Evolutionary conservation across 2,888 invertebrate genomes (phyloP), one percentile per base, ranked within the genome.

Genomic region (Leptopilina syphax): DNA sequence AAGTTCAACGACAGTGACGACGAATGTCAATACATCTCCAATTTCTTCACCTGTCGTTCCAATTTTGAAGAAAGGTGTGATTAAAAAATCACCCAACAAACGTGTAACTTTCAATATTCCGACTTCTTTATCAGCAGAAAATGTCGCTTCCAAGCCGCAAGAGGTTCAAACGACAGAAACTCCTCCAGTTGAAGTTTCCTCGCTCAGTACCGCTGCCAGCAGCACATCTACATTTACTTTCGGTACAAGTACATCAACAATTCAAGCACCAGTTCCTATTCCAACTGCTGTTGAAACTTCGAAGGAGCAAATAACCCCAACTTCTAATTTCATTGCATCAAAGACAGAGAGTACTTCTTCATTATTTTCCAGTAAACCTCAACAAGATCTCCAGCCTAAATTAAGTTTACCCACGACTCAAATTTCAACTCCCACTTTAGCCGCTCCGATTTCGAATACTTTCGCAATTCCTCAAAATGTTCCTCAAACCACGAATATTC

Each of bases 21-120:
- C 90, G 0, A 89, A 86, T 6, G 83, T 90, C 0, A 92, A 91
- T 76, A 90, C 90, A 0, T 88, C 90, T 0, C 92, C 91, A 0
- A 89, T 92, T 9, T 85, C 89, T 0, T 89, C 90, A 0, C 88
- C 89, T 6, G 84, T 91, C 3, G 85, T 83, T 2, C 90, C 90
- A 2, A 87, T 88, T 3, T 80, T 89, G 6, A 86, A 86, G 50
- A 81, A 82, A 3, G 86, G 87, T 54, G n/a, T 81, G 0, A 82
- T 78, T 3, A 78, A 81, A 0, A 86, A 84, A 9, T 82, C 85
- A 10, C 83, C 87, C 0, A 70, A 82, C 0, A 91, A 89, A 77
- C 89, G 88, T 41, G 89, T 90, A 3, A 86, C 88, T 0, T 91
- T 91, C 65, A 87, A 85, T 77, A 78, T 89, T 24, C 84, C 73